phyloP scores from a whole-genome alignment of 1,140 invertebrate genomes.

The Hylyphantes graminicola region DNA sequence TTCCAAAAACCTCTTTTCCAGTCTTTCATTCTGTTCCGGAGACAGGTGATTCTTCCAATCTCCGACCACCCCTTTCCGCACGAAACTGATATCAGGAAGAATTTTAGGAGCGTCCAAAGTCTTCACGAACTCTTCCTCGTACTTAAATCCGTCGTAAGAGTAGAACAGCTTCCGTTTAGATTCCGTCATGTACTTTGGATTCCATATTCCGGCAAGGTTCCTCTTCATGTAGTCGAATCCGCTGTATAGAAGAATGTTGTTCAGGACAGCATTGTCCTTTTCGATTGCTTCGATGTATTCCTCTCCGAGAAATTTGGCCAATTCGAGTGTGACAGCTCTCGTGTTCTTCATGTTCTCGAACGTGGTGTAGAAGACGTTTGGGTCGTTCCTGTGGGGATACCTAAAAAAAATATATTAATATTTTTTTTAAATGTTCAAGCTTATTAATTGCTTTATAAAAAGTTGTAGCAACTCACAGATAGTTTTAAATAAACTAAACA shows the following conservation, averaged over 20 bases:
- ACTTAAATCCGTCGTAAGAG: too few relatives aligned
- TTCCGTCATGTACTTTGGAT: too few relatives aligned
- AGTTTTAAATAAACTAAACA: too few relatives aligned
- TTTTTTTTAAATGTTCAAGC: too few relatives aligned
- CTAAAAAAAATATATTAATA: too few relatives aligned
- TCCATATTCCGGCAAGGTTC: neutral
- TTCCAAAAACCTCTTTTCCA: slow-evolving; percentile 23
- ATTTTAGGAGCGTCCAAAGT: neutral
- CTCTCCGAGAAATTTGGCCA: slow-evolving; percentile 58
- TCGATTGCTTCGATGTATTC: slow-evolving; percentile 51
- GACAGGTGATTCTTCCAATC: slow-evolving; percentile 43
- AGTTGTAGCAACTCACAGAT: too few relatives aligned
- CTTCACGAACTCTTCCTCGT: neutral
- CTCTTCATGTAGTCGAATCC: slow-evolving; percentile 53
- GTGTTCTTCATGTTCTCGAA: slow-evolving; percentile 62
- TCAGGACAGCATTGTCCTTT: slow-evolving; percentile 32
- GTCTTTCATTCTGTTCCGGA: slow-evolving; percentile 24
- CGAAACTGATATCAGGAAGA: slow-evolving; percentile 1
- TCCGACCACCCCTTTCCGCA: slow-evolving; percentile 35
- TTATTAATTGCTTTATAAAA: too few relatives aligned
- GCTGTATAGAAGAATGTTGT: slow-evolving; percentile 42
- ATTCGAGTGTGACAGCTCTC: slow-evolving; percentile 3
- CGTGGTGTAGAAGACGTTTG: slow-evolving; percentile 65
- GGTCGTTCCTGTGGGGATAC: slow-evolving; percentile 22
- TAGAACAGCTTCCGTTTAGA: neutral